phyloP scores from a whole-genome alignment of 2,888 invertebrate species.

The Encarsia formosa region DNA sequence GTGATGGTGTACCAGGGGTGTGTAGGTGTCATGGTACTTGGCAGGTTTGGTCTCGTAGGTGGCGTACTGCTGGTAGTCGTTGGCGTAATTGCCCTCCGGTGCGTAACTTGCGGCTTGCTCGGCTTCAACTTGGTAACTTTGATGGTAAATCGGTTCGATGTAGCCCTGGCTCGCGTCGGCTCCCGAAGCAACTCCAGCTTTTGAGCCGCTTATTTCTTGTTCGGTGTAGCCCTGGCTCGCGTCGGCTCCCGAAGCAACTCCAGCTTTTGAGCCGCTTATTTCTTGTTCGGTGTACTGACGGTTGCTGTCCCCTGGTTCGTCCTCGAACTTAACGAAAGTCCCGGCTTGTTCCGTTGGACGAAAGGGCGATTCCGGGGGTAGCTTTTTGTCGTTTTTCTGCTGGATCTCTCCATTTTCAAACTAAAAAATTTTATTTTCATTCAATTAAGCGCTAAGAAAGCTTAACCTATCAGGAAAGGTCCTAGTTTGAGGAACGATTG shows the following conservation, averaged over 20 bases:
- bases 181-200: too few relatives aligned
- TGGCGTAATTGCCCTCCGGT: constrained; percentile 4
- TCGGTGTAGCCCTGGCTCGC: constrained; percentile 5
- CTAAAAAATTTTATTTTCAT: too few relatives aligned
- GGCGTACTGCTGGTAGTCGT: constrained; percentile 8
- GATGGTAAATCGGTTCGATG: not conserved
- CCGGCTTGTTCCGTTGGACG: not conserved
- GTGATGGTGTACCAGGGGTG: not conserved
- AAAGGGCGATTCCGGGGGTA: not conserved
- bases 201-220: too few relatives aligned
- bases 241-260: too few relatives aligned
- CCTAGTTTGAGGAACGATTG: too few relatives aligned
- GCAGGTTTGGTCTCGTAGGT: constrained; percentile 15
- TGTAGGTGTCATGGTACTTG: constrained; percentile 6
- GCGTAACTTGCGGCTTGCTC: too few relatives aligned
- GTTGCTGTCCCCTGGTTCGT: not conserved
- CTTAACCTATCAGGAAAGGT: too few relatives aligned
- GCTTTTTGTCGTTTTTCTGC: not conserved
- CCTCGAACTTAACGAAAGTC: constrained; percentile 16
- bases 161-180: not conserved
- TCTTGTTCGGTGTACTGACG: not conserved
- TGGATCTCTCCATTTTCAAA: not conserved
- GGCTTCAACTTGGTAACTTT: not conserved
- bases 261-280: too few relatives aligned
- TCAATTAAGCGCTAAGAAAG: too few relatives aligned